Conservation (phyloP, 2,113 vertebrate genomes). For the Callospermophilus lateralis region DNA sequence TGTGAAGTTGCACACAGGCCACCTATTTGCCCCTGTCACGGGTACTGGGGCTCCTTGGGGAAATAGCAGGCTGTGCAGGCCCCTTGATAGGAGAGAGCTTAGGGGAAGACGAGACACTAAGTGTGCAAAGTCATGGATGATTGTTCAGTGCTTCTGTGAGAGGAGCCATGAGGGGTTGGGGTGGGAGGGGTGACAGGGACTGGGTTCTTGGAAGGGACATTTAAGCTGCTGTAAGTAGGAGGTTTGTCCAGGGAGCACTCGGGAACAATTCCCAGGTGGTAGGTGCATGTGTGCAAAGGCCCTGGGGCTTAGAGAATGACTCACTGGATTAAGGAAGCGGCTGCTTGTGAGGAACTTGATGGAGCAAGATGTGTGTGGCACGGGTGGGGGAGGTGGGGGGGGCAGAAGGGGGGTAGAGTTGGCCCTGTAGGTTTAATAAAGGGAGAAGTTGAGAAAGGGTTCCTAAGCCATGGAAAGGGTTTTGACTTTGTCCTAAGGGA, state of each 20-base stretch:
- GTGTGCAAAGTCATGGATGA: not conserved
- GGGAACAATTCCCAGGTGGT: not conserved
- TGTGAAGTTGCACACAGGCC: not conserved
- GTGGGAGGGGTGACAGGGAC: not conserved
- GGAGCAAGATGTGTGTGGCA: too few relatives aligned
- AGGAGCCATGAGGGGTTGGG: too few relatives aligned
- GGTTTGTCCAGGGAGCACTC: too few relatives aligned
- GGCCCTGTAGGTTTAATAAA: not conserved
- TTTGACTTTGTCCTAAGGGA: not conserved
- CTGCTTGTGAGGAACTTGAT: not conserved
- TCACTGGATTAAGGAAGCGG: not conserved
- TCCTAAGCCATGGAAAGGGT: not conserved
- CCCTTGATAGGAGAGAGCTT: not conserved
- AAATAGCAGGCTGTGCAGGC: accelerated
- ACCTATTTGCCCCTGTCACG: accelerated
- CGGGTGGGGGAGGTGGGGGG: too few relatives aligned
- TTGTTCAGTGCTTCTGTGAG: not conserved
- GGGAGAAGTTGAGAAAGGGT: not conserved
- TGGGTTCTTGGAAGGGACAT: not conserved
- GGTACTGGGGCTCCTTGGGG: not conserved
- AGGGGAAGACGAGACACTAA: not conserved
- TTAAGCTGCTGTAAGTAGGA: not conserved
- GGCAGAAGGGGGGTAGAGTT: too few relatives aligned
- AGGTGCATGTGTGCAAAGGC: not conserved
- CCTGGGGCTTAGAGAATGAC: not conserved